Conservation (phyloP, 2,888 invertebrate species). For the Ormyrus pomaceus region DNA sequence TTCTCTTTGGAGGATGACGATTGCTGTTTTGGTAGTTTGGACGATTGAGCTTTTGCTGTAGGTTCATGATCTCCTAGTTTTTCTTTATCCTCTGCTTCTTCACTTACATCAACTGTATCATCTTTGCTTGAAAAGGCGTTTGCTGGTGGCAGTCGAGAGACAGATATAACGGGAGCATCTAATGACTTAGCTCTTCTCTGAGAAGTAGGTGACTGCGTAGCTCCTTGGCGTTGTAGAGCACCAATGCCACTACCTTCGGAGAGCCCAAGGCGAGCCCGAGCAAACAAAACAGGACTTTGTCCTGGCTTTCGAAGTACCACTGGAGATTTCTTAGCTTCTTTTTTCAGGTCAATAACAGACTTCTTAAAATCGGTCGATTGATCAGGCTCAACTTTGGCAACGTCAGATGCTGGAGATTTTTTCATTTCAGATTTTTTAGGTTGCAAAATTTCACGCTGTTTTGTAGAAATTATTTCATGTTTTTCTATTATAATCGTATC, state of each 20-base stretch:
- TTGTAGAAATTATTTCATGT: constrained; percentile 16
- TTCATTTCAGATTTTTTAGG: constrained; percentile 57
- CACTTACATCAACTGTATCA: constrained; percentile 88
- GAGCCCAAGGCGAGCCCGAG: constrained; percentile 86
- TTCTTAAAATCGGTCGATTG: constrained; percentile 51
- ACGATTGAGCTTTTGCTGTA: constrained; percentile 72
- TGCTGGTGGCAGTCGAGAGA: constrained; percentile 87
- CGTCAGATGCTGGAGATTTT: constrained; percentile 47
- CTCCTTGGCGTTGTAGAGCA: constrained; percentile 85
- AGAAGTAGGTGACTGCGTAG: constrained; percentile 85
- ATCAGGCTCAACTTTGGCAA: constrained; percentile 60
- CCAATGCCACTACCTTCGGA: constrained; percentile 90
- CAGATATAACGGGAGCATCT: constrained; percentile 89
- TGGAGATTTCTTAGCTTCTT: constrained; percentile 76
- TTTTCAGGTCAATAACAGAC: constrained; percentile 54
- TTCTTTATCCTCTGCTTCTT: constrained; percentile 77
- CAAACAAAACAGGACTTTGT: constrained; percentile 87
- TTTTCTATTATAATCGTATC: constrained; percentile 45
- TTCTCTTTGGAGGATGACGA: constrained; percentile 67
- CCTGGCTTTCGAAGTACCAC: constrained; percentile 83
- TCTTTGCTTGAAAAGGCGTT: constrained; percentile 93
- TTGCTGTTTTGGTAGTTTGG: constrained; percentile 25
- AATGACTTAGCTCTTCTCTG: constrained; percentile 89
- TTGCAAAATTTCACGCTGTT: constrained; percentile 8
- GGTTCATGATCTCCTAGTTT: constrained; percentile 78